Conservation (phyloP, 2,113 vertebrate genomes). For the Cynopterus brachyotis region DNA sequence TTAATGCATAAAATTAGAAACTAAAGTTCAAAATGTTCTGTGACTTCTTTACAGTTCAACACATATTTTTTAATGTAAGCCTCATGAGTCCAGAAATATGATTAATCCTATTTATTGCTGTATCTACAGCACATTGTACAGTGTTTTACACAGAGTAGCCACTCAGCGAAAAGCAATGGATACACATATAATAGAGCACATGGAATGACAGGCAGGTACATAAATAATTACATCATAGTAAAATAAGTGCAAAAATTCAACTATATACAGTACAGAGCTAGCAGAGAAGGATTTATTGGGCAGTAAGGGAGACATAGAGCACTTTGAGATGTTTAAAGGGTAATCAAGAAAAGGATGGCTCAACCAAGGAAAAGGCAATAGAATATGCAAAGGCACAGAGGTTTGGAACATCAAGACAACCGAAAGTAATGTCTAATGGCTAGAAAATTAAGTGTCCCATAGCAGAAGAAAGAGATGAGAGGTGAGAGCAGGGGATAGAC, state of each 20-base stretch:
- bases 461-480: neutral
- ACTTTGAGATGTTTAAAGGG: neutral
- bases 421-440: neutral
- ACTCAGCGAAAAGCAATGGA: neutral
- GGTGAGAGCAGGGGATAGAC: neutral
- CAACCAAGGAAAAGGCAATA: neutral
- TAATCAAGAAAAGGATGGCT: neutral
- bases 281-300: neutral
- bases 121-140: neutral
- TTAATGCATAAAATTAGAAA: neutral
- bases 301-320: neutral
- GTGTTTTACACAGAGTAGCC: neutral
- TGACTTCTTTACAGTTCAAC: conserved; percentile 10
- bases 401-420: neutral
- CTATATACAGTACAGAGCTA: neutral
- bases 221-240: neutral
- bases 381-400: neutral
- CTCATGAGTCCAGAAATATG: neutral
- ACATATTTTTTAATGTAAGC: neutral
- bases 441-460: neutral
- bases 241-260: neutral
- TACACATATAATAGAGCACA: neutral
- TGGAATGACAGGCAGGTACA: neutral
- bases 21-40: neutral
- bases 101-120: neutral